Conservation (phyloP, 53 echinoderm and acorn worm species). For the Temnopleurus reevesii region DNA sequence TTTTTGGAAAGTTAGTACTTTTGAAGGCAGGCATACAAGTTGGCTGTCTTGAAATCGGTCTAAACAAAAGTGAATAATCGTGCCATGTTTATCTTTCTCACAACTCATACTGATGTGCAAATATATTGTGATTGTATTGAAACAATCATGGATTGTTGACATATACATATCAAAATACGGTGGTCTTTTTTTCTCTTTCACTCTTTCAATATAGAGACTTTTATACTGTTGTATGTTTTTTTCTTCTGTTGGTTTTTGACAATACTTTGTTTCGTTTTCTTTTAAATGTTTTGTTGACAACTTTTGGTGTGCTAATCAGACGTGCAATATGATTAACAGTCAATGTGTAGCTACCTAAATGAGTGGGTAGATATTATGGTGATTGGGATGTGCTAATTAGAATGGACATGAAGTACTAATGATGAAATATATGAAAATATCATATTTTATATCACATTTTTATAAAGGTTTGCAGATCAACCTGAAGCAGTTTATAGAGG, state of each 20-base stretch:
- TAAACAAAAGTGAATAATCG: too few species aligned
- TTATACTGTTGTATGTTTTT: constrained; percentile 35
- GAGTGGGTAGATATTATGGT: neutral
- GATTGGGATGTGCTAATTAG: neutral
- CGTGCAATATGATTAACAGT: constrained; percentile 36
- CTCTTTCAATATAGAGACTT: constrained; percentile 1
- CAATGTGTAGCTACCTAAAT: neutral
- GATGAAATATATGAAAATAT: too few species aligned
- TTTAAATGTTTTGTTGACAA: neutral
- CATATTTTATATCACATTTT: too few species aligned
- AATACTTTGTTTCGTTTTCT: neutral
- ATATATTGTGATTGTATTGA: constrained; percentile 29
- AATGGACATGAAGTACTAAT: too few species aligned
- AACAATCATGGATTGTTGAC: neutral
- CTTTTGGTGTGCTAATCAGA: constrained; percentile 40
- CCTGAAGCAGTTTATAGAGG: too few species aligned
- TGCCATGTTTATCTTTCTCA: constrained; percentile 2
- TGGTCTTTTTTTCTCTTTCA: constrained; percentile 4
- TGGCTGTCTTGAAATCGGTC: neutral
- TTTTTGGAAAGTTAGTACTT: neutral
- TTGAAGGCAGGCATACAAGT: neutral
- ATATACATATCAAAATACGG: constrained; percentile 26
- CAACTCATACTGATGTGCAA: constrained; percentile 34
- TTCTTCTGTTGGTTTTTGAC: constrained; percentile 22
- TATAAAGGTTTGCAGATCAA: too few species aligned